Percentiles rank a stretch among this genome's conserved stretches.
Evolutionary conservation across 2,797 vertebrate species (phyloP).

Genomic region (Otolemur crassicaudatus): DNA sequence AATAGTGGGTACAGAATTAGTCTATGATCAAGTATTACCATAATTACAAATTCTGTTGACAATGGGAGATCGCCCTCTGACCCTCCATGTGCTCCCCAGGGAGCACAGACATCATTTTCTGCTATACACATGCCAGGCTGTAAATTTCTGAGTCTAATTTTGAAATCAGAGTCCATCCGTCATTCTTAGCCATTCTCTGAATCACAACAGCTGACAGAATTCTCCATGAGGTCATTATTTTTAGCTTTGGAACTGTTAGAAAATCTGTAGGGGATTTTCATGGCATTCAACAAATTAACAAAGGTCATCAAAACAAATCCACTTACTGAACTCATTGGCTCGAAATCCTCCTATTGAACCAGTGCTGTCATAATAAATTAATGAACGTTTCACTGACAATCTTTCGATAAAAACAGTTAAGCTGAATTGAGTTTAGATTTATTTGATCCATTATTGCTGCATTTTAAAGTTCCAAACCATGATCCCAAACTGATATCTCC

Average conservation of each 20-base stretch:
- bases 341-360: conserved; percentile 62
- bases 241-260: conserved; percentile 72
- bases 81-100: background rate
- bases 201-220: conserved; percentile 57
- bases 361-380: conserved; percentile 54
- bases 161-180: conserved; percentile 21
- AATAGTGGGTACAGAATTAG: background rate
- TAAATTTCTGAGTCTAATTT: background rate
- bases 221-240: conserved; percentile 75
- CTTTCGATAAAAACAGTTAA: conserved; percentile 43
- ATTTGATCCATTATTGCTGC: background rate
- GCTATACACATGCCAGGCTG: background rate
- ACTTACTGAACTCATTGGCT: conserved; percentile 65
- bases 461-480: conserved; percentile 34
- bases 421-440: conserved; percentile 14
- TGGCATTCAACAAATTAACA: conserved; percentile 69
- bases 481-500: background rate
- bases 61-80: background rate
- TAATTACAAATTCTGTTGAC: background rate
- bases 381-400: conserved; percentile 26
- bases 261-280: conserved; percentile 70
- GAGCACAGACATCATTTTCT: background rate
- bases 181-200: conserved; percentile 57
- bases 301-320: conserved; percentile 80
- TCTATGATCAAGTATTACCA: background rate